Conservation (phyloP, 2,113 vertebrate species). For the Lethenteron reissneri region DNA sequence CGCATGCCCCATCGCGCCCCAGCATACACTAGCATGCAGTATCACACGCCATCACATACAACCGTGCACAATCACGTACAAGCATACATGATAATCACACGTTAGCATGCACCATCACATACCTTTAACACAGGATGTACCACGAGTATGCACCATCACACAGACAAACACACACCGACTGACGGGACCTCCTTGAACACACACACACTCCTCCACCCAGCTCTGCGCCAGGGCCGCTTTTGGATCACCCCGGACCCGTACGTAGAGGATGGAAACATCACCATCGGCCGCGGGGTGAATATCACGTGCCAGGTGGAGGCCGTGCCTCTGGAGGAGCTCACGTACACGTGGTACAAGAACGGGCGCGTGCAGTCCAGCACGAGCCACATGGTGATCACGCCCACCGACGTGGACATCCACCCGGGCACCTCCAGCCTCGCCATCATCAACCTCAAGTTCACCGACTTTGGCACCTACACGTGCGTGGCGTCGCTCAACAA, state of each 20-base stretch:
- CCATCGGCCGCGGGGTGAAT: conserved; percentile 85
- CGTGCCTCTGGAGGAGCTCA: conserved; percentile 79
- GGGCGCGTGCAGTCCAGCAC: conserved; percentile 42
- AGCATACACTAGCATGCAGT: too few species aligned
- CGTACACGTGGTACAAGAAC: conserved; percentile 92
- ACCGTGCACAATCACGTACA: too few species aligned
- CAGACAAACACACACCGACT: too few species aligned
- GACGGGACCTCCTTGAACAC: too few species aligned
- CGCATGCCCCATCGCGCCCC: too few species aligned
- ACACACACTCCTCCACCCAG: conserved; percentile 18
- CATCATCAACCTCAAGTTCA: conserved; percentile 82
- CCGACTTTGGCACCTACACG: conserved; percentile 74
- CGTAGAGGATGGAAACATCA: conserved; percentile 87
- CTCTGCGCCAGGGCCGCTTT: conserved; percentile 74
- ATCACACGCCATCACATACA: too few species aligned
- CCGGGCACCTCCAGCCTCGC: conserved; percentile 77
- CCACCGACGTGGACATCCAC: conserved; percentile 67
- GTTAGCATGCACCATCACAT: too few species aligned
- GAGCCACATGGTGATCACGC: conserved; percentile 52
- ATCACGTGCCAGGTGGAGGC: conserved; percentile 89
- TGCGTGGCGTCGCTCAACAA: conserved; percentile 56
- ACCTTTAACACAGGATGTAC: too few species aligned
- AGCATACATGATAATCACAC: too few species aligned
- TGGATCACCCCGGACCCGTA: conserved; percentile 90
- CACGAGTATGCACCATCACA: too few species aligned